A percentile compares a stretch with the other conserved stretches of the same genome.
phyloP scores from a whole-genome alignment of 2,113 vertebrate species.

The Centropus unirufus region DNA sequence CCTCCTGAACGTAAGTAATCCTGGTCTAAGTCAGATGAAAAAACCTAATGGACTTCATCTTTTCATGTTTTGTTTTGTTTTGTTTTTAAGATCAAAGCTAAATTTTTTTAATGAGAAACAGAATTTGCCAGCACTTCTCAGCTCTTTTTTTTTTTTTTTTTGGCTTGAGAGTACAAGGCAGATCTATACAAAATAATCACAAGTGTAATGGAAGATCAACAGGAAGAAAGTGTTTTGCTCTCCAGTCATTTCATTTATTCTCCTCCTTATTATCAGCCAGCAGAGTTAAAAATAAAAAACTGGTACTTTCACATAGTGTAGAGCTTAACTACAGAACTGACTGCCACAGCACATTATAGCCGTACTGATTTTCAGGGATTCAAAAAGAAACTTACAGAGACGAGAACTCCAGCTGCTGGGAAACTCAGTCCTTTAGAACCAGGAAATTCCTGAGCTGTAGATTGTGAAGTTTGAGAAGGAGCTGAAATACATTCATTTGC shows the following conservation, averaged over 20 bases:
- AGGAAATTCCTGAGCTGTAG: background rate
- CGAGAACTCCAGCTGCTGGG: background rate
- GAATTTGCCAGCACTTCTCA: background rate
- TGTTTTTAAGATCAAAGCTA: background rate
- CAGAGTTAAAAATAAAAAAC: background rate
- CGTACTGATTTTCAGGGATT: background rate
- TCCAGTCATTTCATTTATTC: background rate
- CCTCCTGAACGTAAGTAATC: background rate
- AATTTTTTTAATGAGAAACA: background rate
- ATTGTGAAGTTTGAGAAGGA: background rate
- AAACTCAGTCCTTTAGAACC: background rate
- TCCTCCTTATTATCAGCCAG: background rate
- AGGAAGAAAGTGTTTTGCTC: conserved; percentile 23
- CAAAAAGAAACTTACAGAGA: background rate
- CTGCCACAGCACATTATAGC: background rate
- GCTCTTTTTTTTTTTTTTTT: background rate
- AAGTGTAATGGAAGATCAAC: background rate
- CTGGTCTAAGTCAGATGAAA: background rate
- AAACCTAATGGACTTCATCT: background rate
- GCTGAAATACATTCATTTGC: background rate
- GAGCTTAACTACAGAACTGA: background rate
- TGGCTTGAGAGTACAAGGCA: background rate
- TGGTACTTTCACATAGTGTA: background rate
- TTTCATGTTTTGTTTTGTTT: background rate
- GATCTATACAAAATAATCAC: background rate